Evolutionary conservation across 2,888 invertebrate species (phyloP).

Genomic region (Napeogenes inachia): DNA sequence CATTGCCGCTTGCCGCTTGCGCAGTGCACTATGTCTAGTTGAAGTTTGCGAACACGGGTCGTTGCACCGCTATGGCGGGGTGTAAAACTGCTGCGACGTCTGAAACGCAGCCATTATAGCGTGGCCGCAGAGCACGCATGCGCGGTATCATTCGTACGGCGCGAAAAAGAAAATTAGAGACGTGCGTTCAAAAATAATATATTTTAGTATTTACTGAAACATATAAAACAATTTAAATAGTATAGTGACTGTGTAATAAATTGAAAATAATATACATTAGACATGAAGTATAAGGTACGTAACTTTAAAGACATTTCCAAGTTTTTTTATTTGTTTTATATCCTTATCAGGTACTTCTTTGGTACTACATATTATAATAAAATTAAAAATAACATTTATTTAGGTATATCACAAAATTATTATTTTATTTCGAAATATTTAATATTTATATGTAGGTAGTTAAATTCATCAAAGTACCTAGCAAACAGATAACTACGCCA

Average conservation of each 20-base stretch:
- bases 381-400: not conserved
- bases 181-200: constrained; percentile 15
- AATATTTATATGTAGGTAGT: constrained; percentile 23
- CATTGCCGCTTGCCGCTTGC: constrained; percentile 27
- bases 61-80: constrained; percentile 52
- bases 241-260: constrained; percentile 28
- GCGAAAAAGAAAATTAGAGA: constrained; percentile 39
- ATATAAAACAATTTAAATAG: constrained; percentile 19
- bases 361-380: not conserved
- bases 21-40: constrained; percentile 18
- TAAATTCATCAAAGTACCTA: constrained; percentile 5
- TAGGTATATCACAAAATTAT: not conserved
- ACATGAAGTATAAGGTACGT: constrained; percentile 68
- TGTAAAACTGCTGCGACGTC: constrained; percentile 60
- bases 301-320: constrained; percentile 15
- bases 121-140: constrained; percentile 58
- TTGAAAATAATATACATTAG: constrained; percentile 22
- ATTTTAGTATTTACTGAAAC: constrained; percentile 15
- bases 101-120: constrained; percentile 57
- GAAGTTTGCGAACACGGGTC: constrained; percentile 34
- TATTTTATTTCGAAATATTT: constrained; percentile 8
- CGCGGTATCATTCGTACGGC: constrained; percentile 46
- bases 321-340: not conserved
- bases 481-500: constrained; percentile 5
- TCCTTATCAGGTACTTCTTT: not conserved